A percentile compares a stretch with the other conserved stretches of the same genome.
phyloP scores from a whole-genome alignment of 2,113 vertebrate species.

The Carassius carassius region DNA sequence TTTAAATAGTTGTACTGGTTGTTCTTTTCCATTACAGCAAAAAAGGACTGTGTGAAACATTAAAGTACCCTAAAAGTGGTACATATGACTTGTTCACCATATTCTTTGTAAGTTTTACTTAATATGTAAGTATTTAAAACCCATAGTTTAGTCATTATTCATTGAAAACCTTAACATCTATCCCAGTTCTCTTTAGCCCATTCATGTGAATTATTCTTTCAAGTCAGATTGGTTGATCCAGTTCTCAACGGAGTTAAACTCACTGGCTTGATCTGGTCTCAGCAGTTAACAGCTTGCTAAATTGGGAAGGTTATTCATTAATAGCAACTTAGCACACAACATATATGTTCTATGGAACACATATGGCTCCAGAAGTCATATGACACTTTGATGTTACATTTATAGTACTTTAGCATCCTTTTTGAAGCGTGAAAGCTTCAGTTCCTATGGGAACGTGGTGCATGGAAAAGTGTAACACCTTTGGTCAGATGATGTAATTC shows the following conservation, averaged over 20 bases:
- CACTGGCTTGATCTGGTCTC: not conserved
- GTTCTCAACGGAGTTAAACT: not conserved
- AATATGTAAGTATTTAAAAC: not conserved
- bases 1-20: not conserved
- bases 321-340: not conserved
- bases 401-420: not conserved
- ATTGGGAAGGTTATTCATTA: not conserved
- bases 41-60: not conserved
- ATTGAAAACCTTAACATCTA: not conserved
- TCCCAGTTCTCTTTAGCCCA: not conserved
- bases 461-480: not conserved
- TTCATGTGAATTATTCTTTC: not conserved
- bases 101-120: not conserved
- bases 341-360: not conserved
- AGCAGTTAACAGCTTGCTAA: not conserved
- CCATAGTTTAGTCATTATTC: not conserved
- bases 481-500: not conserved
- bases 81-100: not conserved
- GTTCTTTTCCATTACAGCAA: not conserved
- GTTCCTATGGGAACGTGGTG: slow-evolving; percentile 6
- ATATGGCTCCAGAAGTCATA: not conserved
- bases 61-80: slow-evolving; percentile 15
- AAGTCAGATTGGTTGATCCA: not conserved
- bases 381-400: not conserved
- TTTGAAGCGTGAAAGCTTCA: not conserved